Evolutionary conservation across 2,888 invertebrate genomes (phyloP), one percentile per base, ranked within the genome.

Genomic region (Chrysolina oricalcia): DNA sequence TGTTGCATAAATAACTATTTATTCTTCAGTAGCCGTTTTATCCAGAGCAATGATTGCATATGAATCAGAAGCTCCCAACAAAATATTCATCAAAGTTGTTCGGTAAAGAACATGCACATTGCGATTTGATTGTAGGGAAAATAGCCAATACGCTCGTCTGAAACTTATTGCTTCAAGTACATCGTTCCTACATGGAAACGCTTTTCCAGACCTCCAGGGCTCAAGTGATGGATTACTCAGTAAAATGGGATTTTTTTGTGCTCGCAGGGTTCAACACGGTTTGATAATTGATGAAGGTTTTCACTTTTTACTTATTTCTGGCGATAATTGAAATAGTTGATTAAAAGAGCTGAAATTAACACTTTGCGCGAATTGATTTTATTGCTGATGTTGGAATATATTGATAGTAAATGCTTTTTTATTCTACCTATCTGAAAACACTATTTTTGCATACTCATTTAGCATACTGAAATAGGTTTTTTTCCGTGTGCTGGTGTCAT

Each of bases 191-290:
- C 53, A 53, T 53, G 21, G 53, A 53, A 53, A 53, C 53, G 53
- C 53, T 53, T 53, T 53, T 21, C 53, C 53, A 53, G 53, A 21
- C 53, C 21, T 5, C 53, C 53, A 53, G 53, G 19, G 53, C 11
- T 53, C 13, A 53, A 53, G 53, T 53, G 53, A 53, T 53, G 23
- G 53, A 53, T 53, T 53, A 53, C 13, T 53, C 53, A 53, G 53
- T 53, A 21, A 53, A 53, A 53, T 53, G 53, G 53, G 53, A 53
- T 53, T 53, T 53, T 27, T 53, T 53, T 53, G 53, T 53, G 53
- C 19, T 21, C 13, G 53, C 53, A 19, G 21, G 13, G 13, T 19
- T 21, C 53, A 53, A 23, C 19, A 21, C 11, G 53, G 53, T 53
- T 21, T 53, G 23, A 53, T 53, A 53, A 53, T 53, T 53, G 23